phyloP scores from a whole-genome alignment of 2,797 vertebrate species.

The Malacoctenus gilli region DNA sequence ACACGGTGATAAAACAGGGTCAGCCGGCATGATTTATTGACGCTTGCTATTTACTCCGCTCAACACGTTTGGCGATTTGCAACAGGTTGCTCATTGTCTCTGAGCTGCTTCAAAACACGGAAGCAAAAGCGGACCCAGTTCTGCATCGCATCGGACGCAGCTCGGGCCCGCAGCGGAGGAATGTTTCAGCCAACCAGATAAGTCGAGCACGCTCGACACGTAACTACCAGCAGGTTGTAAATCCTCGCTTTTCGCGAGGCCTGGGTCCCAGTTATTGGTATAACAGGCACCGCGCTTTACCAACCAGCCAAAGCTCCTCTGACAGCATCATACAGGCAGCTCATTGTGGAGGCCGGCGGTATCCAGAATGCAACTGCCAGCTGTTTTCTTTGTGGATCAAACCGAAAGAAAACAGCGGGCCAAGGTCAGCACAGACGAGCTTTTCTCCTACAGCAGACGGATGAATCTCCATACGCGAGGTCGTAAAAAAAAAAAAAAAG shows the following conservation, averaged over 20 bases:
- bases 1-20: slow-evolving; percentile 53
- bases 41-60: slow-evolving; percentile 29
- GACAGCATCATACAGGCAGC: slow-evolving; percentile 78
- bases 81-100: slow-evolving; percentile 59
- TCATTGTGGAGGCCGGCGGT: slow-evolving; percentile 75
- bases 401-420: slow-evolving; percentile 80
- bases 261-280: slow-evolving; percentile 64
- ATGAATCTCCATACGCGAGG: slow-evolving; percentile 59
- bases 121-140: no score
- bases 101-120: slow-evolving; percentile 42
- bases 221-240: slow-evolving; percentile 18
- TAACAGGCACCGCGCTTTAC: slow-evolving; percentile 73
- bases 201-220: neutral
- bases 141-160: no score
- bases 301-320: slow-evolving; percentile 74
- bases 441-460: slow-evolving; percentile 63
- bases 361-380: slow-evolving; percentile 77
- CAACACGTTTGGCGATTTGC: slow-evolving; percentile 47
- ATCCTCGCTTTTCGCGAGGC: slow-evolving; percentile 28
- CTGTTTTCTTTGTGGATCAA: slow-evolving; percentile 83
- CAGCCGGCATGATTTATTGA: slow-evolving; percentile 43
- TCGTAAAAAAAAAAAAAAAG: slow-evolving; percentile 41
- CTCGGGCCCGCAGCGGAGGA: slow-evolving; percentile 19
- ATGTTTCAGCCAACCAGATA: slow-evolving; percentile 9
- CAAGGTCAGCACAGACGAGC: slow-evolving; percentile 75